A percentile compares a stretch with the other conserved stretches of the same genome.
These are phyloP conservation scores for Ctenomys sociabilis DNA, from an alignment of 2,113 vertebrate species.

Conservation along the genomic window DNA sequence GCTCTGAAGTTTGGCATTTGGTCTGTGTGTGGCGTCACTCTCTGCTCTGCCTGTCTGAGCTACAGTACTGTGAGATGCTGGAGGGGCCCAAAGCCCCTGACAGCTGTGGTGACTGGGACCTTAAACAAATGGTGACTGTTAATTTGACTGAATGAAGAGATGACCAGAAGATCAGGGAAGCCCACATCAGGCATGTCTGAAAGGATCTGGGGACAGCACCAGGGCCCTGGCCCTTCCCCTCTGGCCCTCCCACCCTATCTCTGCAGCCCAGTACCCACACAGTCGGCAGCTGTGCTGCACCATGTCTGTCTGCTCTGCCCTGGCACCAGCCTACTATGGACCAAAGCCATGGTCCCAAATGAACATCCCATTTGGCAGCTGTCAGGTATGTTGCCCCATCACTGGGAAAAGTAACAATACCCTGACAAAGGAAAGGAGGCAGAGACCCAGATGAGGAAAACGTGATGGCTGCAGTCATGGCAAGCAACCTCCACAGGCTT, in stretches of 20 bases:
- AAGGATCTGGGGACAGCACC: background rate
- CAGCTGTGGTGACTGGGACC: background rate
- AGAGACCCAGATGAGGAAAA: background rate
- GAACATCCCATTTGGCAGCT: background rate
- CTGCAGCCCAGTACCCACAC: background rate
- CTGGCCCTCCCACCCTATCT: background rate
- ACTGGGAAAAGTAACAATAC: background rate
- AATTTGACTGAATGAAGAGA: background rate
- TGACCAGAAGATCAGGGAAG: background rate
- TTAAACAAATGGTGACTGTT: no score
- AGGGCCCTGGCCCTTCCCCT: background rate
- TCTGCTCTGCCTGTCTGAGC: background rate
- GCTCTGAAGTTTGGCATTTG: background rate
- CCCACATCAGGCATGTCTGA: background rate
- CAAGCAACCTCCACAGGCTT: background rate
- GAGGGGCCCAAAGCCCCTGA: background rate
- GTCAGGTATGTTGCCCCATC: background rate
- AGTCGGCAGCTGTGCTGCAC: background rate
- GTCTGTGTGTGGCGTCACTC: background rate
- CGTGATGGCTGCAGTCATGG: fast-evolving
- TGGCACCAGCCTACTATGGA: no score
- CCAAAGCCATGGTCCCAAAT: background rate
- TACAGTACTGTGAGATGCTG: background rate
- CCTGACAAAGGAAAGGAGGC: background rate
- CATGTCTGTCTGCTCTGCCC: background rate